Conservation (phyloP, 1,140 invertebrate species). For the Drosophila parvula region DNA sequence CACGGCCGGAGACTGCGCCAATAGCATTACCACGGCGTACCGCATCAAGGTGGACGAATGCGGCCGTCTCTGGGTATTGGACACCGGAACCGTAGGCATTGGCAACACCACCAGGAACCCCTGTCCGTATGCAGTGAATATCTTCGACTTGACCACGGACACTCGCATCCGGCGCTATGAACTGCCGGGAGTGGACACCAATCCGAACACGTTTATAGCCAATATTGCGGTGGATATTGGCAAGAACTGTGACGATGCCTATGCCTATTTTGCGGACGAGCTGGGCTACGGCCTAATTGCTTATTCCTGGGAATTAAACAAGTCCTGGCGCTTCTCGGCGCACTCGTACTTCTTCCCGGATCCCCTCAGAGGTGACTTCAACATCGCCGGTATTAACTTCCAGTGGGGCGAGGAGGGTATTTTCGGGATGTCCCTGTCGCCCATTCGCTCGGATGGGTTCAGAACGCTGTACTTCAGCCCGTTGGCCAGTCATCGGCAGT, state of each 20-base stretch:
- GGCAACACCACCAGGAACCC: constrained; percentile 89
- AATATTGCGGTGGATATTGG: constrained; percentile 92
- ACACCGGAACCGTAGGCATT: constrained; percentile 92
- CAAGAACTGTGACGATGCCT: constrained; percentile 89
- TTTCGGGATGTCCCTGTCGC: constrained; percentile 90
- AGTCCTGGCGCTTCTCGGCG: constrained; percentile 89
- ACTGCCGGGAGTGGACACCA: constrained; percentile 89
- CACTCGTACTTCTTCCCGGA: constrained; percentile 92
- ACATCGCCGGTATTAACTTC: constrained; percentile 91
- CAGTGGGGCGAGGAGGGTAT: constrained; percentile 93
- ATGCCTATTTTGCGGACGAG: constrained; percentile 92
- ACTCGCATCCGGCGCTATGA: constrained; percentile 88
- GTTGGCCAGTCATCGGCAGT: constrained; percentile 90
- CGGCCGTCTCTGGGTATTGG: constrained; percentile 91
- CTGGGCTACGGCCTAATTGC: constrained; percentile 91
- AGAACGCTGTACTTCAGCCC: constrained; percentile 91
- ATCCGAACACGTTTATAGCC: constrained; percentile 91
- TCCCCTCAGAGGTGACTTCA: constrained; percentile 90
- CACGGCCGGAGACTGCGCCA: constrained; percentile 89
- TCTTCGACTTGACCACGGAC: constrained; percentile 91
- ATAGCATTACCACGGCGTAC: constrained; percentile 90
- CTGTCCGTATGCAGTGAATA: constrained; percentile 89
- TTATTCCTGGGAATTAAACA: constrained; percentile 90
- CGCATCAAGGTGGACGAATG: constrained; percentile 90
- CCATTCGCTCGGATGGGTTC: constrained; percentile 87